Conservation (phyloP, 37 sponge, comb jelly and placozoan genomes). For the Diacarnus erythraeanus region DNA sequence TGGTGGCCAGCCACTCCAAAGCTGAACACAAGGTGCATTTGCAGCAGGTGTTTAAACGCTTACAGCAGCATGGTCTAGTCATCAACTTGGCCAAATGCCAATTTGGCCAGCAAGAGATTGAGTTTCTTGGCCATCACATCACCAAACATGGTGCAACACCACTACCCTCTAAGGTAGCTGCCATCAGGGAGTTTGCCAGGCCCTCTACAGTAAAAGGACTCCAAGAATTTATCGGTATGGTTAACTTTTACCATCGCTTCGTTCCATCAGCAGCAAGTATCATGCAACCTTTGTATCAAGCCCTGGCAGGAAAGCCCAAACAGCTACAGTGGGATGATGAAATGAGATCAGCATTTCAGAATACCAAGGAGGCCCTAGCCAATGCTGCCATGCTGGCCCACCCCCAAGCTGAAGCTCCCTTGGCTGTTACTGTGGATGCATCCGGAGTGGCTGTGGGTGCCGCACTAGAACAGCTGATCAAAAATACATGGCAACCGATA, state of each 20-base stretch:
- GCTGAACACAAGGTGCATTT: constrained; percentile 19
- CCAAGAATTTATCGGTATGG: too few relatives aligned
- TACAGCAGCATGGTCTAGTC: constrained; percentile 29
- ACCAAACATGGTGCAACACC: background rate
- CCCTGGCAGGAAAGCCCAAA: constrained; percentile 28
- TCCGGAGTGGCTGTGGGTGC: too few relatives aligned
- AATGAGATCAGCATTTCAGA: constrained; percentile 3
- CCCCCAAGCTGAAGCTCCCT: background rate
- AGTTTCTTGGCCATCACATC: constrained; percentile 35
- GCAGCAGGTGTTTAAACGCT: constrained; percentile 3
- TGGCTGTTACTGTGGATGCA: background rate
- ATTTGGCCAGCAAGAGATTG: constrained; percentile 9
- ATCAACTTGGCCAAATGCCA: constrained; percentile 31
- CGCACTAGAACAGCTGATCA: constrained; percentile 23
- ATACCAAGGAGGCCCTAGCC: constrained; percentile 16
- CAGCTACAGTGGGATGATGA: constrained; percentile 12
- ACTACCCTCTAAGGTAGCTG: background rate
- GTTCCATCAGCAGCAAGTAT: constrained; percentile 21
- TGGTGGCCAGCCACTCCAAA: constrained; percentile 29
- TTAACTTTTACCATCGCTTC: too few relatives aligned
- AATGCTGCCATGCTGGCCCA: constrained; percentile 8
- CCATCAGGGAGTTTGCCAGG: background rate
- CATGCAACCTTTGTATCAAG: constrained; percentile 38
- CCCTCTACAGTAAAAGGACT: background rate
- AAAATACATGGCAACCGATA: constrained; percentile 23